Percentiles rank a stretch among this genome's conserved stretches.
Evolutionary conservation across 2,888 invertebrate genomes (phyloP).

Genomic region (Pardosa pseudoannulata): DNA sequence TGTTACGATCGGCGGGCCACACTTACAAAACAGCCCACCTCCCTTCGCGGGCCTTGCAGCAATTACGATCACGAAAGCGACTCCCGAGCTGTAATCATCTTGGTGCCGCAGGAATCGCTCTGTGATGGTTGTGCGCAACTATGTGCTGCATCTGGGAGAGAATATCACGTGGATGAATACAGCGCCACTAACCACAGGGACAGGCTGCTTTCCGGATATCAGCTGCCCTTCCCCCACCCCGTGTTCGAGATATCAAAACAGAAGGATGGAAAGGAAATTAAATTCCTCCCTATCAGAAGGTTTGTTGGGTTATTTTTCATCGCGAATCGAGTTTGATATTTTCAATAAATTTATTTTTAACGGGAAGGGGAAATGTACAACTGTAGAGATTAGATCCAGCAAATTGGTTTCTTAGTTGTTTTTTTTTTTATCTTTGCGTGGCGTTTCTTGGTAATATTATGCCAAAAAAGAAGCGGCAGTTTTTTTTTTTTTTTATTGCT

Average conservation of each 20-base stretch:
- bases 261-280: slow-evolving; percentile 10
- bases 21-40: slow-evolving; percentile 59
- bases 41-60: slow-evolving; percentile 51
- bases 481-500: too few species aligned
- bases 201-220: slow-evolving; percentile 55
- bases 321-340: neutral
- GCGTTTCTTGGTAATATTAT: too few species aligned
- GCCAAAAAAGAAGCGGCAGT: too few species aligned
- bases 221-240: slow-evolving; percentile 16
- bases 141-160: slow-evolving; percentile 18
- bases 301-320: slow-evolving; percentile 9
- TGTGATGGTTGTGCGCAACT: slow-evolving; percentile 27
- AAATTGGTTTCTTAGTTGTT: too few species aligned
- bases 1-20: slow-evolving; percentile 50
- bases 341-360: neutral
- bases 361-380: neutral
- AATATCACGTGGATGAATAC: slow-evolving; percentile 39
- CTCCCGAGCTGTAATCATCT: slow-evolving; percentile 55
- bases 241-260: neutral
- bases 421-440: too few species aligned
- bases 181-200: slow-evolving; percentile 42
- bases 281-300: slow-evolving; percentile 24
- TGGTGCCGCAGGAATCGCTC: slow-evolving; percentile 50
- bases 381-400: too few species aligned
- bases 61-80: slow-evolving; percentile 59